Conservation (phyloP, 2,113 vertebrate genomes). For the Vidua macroura region DNA sequence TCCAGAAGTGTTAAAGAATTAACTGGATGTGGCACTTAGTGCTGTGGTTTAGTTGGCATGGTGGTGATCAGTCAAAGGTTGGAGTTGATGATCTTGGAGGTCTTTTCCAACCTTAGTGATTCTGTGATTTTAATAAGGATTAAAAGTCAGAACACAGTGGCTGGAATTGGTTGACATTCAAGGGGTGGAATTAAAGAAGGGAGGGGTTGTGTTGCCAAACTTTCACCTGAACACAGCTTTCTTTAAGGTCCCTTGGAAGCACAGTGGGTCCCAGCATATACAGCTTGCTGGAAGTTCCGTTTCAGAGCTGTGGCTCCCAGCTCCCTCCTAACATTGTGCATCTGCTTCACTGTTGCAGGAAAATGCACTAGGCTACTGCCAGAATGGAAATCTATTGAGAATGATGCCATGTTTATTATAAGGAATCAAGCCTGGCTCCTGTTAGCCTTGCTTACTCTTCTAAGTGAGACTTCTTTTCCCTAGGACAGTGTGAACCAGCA, state of each 20-base stretch:
- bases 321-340: not conserved
- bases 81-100: not conserved
- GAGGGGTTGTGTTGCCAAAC: not conserved
- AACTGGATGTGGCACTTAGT: not conserved
- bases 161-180: not conserved
- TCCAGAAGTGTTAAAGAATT: not conserved
- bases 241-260: not conserved
- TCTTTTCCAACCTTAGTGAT: not conserved
- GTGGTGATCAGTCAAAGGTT: not conserved
- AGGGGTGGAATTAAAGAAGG: not conserved
- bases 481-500: not conserved
- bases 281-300: not conserved
- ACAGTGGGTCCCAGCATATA: not conserved
- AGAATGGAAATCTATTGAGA: conserved; percentile 5
- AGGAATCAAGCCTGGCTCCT: conserved; percentile 3
- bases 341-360: not conserved
- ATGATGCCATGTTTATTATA: not conserved
- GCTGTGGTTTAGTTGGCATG: not conserved
- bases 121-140: not conserved
- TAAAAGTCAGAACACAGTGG: not conserved
- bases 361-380: not conserved
- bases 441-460: not conserved
- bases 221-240: not conserved
- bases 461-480: not conserved
- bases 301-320: not conserved